A percentile compares a stretch with the other conserved stretches of the same genome.
These are phyloP conservation scores for Hylyphantes graminicola DNA, from an alignment of 1,140 invertebrate species.

Conservation along the genomic window DNA sequence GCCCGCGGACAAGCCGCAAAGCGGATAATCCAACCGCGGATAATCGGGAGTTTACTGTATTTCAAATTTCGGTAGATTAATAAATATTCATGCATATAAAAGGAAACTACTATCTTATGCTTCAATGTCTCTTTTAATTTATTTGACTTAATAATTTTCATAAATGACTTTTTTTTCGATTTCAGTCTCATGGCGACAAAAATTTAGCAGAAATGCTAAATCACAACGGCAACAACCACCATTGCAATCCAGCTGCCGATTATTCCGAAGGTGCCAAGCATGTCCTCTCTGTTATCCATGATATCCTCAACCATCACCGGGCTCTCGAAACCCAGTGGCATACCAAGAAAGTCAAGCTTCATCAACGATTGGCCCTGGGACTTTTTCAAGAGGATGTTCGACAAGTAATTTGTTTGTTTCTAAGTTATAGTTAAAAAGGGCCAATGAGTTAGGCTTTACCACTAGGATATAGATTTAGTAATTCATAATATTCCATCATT, in stretches of 20 bases:
- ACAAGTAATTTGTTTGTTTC: constrained; percentile 50
- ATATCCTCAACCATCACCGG: constrained; percentile 93
- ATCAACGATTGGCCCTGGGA: constrained; percentile 88
- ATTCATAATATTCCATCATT: too few species aligned
- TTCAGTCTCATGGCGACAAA: constrained; percentile 53
- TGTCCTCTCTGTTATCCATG: constrained; percentile 79
- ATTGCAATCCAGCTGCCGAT: constrained; percentile 74
- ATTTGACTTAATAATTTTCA: constrained; percentile 1
- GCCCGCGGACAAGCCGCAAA: too few species aligned
- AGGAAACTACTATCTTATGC: background rate
- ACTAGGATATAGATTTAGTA: too few species aligned
- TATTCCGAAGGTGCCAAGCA: constrained; percentile 85
- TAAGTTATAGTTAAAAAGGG: too few species aligned
- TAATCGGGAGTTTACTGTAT: too few species aligned
- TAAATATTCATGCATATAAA: background rate
- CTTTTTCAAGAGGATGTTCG: constrained; percentile 64
- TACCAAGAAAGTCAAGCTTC: constrained; percentile 90
- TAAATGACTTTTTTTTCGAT: background rate
- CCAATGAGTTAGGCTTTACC: too few species aligned
- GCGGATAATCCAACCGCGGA: too few species aligned
- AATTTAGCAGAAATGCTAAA: constrained; percentile 52
- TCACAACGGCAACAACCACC: constrained; percentile 58
- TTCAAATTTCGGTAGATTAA: too few species aligned
- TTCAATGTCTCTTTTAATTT: background rate
- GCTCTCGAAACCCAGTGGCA: constrained; percentile 94